Conservation (phyloP, 30 jellyfish, hydroid and myxozoan genomes). For the Aurelia sp. region DNA sequence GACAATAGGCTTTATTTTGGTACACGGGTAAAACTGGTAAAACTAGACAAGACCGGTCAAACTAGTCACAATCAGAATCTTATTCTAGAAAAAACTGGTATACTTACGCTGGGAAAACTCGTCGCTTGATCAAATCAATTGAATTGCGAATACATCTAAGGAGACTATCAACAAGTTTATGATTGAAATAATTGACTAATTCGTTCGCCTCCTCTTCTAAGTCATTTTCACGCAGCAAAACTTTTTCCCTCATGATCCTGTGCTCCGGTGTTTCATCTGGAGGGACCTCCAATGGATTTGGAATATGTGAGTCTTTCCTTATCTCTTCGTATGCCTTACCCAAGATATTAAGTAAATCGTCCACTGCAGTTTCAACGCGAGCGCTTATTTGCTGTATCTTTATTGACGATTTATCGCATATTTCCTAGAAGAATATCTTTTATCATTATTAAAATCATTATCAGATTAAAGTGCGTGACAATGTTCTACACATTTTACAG, state of each 20-base stretch:
- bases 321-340: slow-evolving; percentile 42
- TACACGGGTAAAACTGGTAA: too few species aligned
- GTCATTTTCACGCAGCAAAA: slow-evolving; percentile 68
- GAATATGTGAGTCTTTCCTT: slow-evolving; percentile 46
- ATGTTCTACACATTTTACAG: too few species aligned
- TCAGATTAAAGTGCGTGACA: too few species aligned
- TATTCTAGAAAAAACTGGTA: too few species aligned
- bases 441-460: too few species aligned
- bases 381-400: slow-evolving; percentile 71
- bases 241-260: slow-evolving; percentile 67
- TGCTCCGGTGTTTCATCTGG: slow-evolving; percentile 76
- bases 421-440: slow-evolving; percentile 45
- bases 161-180: slow-evolving; percentile 82
- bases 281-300: slow-evolving; percentile 24
- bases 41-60: too few species aligned
- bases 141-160: slow-evolving; percentile 86
- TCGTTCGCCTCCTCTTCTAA: slow-evolving; percentile 88
- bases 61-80: too few species aligned
- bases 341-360: slow-evolving; percentile 59
- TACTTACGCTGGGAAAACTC: slow-evolving; percentile 92
- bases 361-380: slow-evolving; percentile 88
- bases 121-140: slow-evolving; percentile 80
- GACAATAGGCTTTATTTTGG: too few species aligned
- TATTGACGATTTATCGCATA: slow-evolving; percentile 67
- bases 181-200: slow-evolving; percentile 71